These are phyloP conservation scores for Bhutanitis thaidina DNA, from an alignment of 2,888 invertebrate genomes.

Conservation along the genomic window DNA sequence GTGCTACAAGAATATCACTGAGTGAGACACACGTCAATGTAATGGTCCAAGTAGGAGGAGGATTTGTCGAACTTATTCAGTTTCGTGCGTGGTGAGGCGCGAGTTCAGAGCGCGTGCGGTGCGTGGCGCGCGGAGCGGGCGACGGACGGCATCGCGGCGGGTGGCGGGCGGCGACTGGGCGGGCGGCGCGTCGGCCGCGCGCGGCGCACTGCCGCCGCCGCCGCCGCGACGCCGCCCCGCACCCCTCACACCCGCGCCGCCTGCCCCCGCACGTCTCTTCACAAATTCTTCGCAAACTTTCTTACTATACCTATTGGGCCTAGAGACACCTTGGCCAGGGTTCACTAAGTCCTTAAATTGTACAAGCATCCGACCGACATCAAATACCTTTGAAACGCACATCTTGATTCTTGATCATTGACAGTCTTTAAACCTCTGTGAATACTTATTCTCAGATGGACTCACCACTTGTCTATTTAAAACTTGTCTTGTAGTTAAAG, in stretches of 20 bases:
- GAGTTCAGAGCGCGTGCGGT: conserved; percentile 50
- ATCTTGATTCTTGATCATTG: too few species aligned
- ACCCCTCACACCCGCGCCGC: conserved; percentile 22
- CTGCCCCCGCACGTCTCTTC: not conserved
- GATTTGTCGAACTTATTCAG: conserved; percentile 80
- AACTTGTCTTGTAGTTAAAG: too few species aligned
- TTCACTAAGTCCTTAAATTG: too few species aligned
- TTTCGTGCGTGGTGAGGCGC: conserved; percentile 44
- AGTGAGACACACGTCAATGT: conserved; percentile 53
- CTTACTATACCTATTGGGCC: not conserved
- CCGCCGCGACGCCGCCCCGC: conserved; percentile 50
- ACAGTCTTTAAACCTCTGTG: too few species aligned
- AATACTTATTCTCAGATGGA: too few species aligned
- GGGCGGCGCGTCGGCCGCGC: conserved; percentile 78
- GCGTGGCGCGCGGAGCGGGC: conserved; percentile 37
- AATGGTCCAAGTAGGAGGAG: conserved; percentile 78
- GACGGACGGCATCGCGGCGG: conserved; percentile 37
- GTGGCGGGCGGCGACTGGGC: conserved; percentile 46
- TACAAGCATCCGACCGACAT: too few species aligned
- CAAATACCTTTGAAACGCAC: too few species aligned
- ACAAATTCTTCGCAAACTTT: conserved; percentile 1
- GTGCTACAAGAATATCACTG: not conserved
- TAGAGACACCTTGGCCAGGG: not conserved
- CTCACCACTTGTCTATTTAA: too few species aligned
- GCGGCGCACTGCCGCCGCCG: conserved; percentile 76